Percentiles rank a stretch among this genome's conserved stretches.
phyloP scores from a whole-genome alignment of 2,113 vertebrate genomes.

The Indri indri region DNA sequence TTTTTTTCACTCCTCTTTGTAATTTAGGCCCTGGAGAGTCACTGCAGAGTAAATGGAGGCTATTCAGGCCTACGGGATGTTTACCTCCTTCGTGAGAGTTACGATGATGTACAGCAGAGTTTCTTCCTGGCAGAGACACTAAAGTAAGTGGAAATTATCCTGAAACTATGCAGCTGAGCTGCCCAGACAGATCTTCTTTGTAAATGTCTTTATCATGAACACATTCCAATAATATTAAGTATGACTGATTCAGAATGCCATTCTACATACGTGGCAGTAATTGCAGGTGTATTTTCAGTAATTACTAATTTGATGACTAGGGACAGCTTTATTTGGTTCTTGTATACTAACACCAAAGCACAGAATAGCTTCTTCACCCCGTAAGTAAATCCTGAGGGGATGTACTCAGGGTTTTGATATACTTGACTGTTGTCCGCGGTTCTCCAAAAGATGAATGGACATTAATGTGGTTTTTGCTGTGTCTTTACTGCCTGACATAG shows the following conservation, averaged over 20 bases:
- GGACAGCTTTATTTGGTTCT: neutral
- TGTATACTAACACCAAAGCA: neutral
- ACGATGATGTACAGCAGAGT: slow-evolving; percentile 98
- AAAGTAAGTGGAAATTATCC: slow-evolving; percentile 89
- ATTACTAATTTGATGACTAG: neutral
- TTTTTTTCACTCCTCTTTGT: neutral
- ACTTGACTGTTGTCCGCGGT: neutral
- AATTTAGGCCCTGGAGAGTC: slow-evolving; percentile 92
- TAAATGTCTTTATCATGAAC: neutral
- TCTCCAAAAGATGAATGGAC: neutral
- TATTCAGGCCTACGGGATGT: slow-evolving; percentile 96
- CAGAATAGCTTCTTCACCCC: neutral
- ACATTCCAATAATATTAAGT: neutral
- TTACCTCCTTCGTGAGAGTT: slow-evolving; percentile 88
- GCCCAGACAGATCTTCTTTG: neutral
- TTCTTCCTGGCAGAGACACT: slow-evolving; percentile 98
- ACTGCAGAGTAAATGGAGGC: slow-evolving; percentile 93
- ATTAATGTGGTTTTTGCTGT: neutral
- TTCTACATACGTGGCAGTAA: neutral
- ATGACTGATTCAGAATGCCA: neutral
- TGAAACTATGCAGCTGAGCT: neutral
- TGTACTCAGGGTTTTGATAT: neutral
- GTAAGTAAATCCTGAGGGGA: too few species aligned
- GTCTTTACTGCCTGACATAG: neutral
- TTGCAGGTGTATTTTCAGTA: neutral